Evolutionary conservation across 2,113 vertebrate species (phyloP).

Genomic region (Turdus rufiventris): DNA sequence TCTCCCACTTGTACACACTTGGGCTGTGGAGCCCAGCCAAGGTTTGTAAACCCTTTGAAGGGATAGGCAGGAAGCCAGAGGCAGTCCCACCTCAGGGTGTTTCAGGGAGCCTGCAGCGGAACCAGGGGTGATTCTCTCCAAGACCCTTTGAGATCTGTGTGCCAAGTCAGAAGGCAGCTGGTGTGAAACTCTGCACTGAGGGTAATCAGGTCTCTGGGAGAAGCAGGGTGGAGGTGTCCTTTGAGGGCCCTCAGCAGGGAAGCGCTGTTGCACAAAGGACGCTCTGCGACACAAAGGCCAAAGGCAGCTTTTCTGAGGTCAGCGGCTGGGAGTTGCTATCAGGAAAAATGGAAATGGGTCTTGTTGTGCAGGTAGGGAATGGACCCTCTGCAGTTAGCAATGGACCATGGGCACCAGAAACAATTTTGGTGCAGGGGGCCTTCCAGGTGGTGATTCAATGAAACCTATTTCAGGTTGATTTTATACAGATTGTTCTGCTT

Average conservation of each 20-base stretch:
- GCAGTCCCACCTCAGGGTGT: fast-evolving
- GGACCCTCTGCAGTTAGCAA: not conserved
- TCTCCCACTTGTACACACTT: fast-evolving
- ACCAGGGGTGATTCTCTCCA: not conserved
- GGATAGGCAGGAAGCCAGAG: not conserved
- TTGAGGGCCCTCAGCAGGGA: not conserved
- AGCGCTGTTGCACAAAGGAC: fast-evolving
- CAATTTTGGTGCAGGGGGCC: not conserved
- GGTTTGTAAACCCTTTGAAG: fast-evolving
- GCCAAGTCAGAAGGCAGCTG: not conserved
- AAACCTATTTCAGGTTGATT: not conserved
- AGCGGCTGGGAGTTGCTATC: fast-evolving
- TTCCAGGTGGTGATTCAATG: not conserved
- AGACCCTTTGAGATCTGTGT: not conserved
- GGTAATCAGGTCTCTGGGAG: fast-evolving
- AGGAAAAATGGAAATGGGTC: not conserved
- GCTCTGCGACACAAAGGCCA: fast-evolving
- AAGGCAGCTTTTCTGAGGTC: not conserved
- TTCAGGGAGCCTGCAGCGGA: fast-evolving
- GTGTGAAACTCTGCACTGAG: fast-evolving
- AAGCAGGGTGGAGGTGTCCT: fast-evolving
- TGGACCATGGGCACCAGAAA: not conserved
- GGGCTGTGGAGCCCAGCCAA: not conserved
- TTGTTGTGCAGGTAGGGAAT: not conserved
- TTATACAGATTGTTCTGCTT: not conserved